Evolutionary conservation across 2,888 invertebrate species (phyloP).

Genomic region (Monopis laevigella): DNA sequence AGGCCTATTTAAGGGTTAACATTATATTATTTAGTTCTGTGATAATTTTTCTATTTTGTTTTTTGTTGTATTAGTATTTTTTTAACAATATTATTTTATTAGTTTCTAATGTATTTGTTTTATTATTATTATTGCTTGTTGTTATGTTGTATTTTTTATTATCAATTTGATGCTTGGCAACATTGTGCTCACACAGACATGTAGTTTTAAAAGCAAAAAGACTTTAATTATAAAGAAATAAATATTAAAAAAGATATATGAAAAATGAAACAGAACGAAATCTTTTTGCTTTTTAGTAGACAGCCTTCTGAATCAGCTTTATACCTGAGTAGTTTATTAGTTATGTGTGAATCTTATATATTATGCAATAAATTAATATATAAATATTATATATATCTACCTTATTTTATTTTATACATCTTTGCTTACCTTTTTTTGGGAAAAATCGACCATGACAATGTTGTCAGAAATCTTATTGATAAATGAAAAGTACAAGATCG

Average conservation of each 20-base stretch:
- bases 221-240: no score
- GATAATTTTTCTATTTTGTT: no score
- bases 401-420: slow-evolving; percentile 27
- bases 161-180: slow-evolving; percentile 68
- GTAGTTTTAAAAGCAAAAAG: slow-evolving; percentile 47
- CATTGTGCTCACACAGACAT: slow-evolving; percentile 58
- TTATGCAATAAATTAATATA: slow-evolving; percentile 14
- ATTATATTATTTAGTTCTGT: no score
- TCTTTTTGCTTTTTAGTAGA: slow-evolving; percentile 55
- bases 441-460: slow-evolving; percentile 39
- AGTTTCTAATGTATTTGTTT: slow-evolving; percentile 14
- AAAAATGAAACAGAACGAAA: no score
- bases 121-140: slow-evolving; percentile 45
- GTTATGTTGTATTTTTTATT: slow-evolving; percentile 48
- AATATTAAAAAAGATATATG: no score
- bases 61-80: not conserved
- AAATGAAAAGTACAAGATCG: slow-evolving; percentile 30
- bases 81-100: not conserved
- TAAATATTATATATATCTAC: slow-evolving; percentile 27
- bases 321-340: slow-evolving; percentile 28
- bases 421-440: slow-evolving; percentile 6
- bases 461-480: slow-evolving; percentile 64
- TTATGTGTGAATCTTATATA: slow-evolving; percentile 44
- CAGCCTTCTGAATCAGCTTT: slow-evolving; percentile 18
- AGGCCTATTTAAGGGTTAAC: no score